These are phyloP conservation scores for Sitta carolinensis DNA, from an alignment of 2,797 vertebrate species.

Conservation along the genomic window DNA sequence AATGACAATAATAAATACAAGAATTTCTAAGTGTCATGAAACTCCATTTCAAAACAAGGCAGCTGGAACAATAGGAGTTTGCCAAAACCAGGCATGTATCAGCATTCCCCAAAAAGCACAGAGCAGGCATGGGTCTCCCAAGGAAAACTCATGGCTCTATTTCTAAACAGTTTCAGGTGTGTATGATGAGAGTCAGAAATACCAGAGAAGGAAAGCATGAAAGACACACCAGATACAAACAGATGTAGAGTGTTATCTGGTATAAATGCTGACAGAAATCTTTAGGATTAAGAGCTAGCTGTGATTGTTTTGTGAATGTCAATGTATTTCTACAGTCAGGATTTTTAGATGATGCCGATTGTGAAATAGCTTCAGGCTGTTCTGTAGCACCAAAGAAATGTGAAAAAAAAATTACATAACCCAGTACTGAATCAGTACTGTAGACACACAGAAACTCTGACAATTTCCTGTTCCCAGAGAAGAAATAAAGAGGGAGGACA, in stretches of 20 bases:
- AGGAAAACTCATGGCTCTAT: neutral
- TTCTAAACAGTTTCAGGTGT: neutral
- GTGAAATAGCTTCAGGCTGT: conserved; percentile 27
- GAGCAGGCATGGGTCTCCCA: neutral
- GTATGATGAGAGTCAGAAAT: neutral
- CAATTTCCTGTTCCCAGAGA: neutral
- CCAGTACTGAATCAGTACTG: neutral
- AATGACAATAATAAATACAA: neutral
- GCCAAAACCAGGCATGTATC: neutral
- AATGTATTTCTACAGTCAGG: neutral
- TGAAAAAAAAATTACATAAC: conserved; percentile 19
- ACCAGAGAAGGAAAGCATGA: neutral
- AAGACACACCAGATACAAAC: neutral
- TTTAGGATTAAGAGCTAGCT: neutral
- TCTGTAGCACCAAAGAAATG: conserved; percentile 18
- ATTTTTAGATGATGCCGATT: neutral
- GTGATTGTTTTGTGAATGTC: neutral
- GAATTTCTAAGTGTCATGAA: neutral
- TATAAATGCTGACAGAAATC: neutral
- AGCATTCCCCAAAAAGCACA: neutral
- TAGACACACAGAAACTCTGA: neutral
- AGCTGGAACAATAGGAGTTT: neutral
- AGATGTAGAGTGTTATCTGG: neutral
- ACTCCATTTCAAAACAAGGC: neutral
- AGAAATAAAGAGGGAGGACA: neutral